Percentiles rank a stretch among this genome's conserved stretches.
Evolutionary conservation across 1,140 invertebrate genomes (phyloP).

Genomic region (Condylostylus longicornis): DNA sequence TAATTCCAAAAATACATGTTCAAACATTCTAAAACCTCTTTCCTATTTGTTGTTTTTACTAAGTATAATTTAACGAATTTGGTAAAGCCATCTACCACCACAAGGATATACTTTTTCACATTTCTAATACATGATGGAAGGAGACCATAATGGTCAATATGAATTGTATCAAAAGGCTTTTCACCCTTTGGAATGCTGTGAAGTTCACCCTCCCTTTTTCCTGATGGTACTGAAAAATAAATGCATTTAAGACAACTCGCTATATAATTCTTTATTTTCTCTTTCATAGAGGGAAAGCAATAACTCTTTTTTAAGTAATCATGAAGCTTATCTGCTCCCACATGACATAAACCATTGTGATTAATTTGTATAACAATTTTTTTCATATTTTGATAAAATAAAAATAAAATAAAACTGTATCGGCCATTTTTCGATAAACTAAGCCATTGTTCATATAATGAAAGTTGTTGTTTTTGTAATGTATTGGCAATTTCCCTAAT

Average conservation of each 20-base stretch:
- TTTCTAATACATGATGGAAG: slow-evolving; percentile 14
- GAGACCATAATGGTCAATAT: slow-evolving; percentile 21
- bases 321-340: slow-evolving; percentile 11
- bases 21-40: no score
- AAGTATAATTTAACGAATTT: no score
- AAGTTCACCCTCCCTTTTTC: slow-evolving; percentile 12
- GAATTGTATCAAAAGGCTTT: slow-evolving; percentile 14
- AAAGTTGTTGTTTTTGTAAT: no score
- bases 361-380: slow-evolving; percentile 4
- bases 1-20: slow-evolving; percentile 1
- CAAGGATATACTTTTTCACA: slow-evolving; percentile 33
- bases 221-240: slow-evolving; percentile 6
- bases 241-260: slow-evolving; percentile 16
- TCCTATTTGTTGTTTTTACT: no score
- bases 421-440: no score
- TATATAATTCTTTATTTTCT: slow-evolving; percentile 12
- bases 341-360: no score
- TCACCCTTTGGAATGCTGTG: slow-evolving; percentile 19
- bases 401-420: no score
- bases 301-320: slow-evolving; percentile 8
- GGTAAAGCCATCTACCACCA: slow-evolving; percentile 27
- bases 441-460: no score
- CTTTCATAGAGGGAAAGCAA: slow-evolving; percentile 15
- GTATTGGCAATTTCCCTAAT: no score
- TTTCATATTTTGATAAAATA: no score